Percentiles rank a stretch among this genome's conserved stretches.
phyloP scores from a whole-genome alignment of 2,797 vertebrate genomes.

The Ispidina lecontei region DNA sequence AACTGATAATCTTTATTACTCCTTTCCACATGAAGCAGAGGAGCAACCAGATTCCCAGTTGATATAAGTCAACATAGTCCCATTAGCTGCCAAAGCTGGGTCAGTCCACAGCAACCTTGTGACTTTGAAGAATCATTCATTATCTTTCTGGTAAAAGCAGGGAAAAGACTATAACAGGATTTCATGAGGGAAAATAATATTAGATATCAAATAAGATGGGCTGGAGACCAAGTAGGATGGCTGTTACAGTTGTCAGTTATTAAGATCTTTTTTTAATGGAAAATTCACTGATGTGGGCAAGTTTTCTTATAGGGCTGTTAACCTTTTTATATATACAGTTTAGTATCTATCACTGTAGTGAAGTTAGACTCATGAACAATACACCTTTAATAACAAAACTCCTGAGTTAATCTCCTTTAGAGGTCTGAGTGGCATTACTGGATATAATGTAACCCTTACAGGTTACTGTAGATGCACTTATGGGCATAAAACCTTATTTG shows the following conservation, averaged over 20 bases:
- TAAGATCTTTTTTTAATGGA: neutral
- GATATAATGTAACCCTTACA: constrained; percentile 82
- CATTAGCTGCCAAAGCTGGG: constrained; percentile 21
- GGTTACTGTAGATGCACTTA: constrained; percentile 69
- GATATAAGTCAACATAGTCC: constrained; percentile 16
- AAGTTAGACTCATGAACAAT: constrained; percentile 66
- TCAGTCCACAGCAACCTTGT: neutral
- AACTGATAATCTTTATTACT: constrained; percentile 31
- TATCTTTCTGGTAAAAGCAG: constrained; percentile 42
- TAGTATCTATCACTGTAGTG: neutral
- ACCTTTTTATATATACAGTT: neutral
- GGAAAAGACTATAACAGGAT: constrained; percentile 59
- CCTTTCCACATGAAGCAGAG: neutral
- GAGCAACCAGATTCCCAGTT: neutral
- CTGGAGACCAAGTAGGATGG: neutral
- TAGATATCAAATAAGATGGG: constrained; percentile 36
- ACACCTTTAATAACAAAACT: constrained; percentile 69
- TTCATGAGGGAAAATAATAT: constrained; percentile 45
- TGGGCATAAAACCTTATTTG: constrained; percentile 80
- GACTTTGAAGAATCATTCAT: constrained; percentile 24
- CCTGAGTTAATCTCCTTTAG: constrained; percentile 80
- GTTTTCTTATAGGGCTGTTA: neutral
- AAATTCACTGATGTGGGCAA: neutral
- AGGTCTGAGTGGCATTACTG: constrained; percentile 65
- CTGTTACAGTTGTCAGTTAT: neutral